Percentiles rank a stretch among this genome's conserved stretches.
Conservation (phyloP, 2,888 invertebrate species). For the Lepidochitona cinerea region DNA sequence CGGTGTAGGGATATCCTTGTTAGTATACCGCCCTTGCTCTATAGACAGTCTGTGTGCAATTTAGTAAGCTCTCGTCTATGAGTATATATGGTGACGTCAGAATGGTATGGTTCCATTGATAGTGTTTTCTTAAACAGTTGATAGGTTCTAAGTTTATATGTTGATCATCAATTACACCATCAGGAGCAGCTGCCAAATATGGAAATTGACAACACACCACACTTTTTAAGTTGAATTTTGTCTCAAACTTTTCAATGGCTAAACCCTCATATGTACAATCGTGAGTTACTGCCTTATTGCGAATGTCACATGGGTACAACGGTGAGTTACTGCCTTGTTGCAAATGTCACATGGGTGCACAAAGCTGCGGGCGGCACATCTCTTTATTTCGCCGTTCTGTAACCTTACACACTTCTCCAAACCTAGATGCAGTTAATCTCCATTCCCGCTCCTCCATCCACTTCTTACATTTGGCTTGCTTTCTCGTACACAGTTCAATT, state of each 20-base stretch:
- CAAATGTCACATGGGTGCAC: background rate
- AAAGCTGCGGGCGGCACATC: background rate
- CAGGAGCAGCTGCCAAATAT: background rate
- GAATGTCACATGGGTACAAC: background rate
- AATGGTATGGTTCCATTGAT: too few species aligned
- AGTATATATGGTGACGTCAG: too few species aligned
- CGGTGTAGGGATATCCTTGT: too few species aligned
- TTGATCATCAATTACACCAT: background rate
- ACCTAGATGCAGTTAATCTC: constrained; percentile 1
- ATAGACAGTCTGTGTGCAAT: too few species aligned
- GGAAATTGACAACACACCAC: background rate
- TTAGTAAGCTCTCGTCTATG: too few species aligned
- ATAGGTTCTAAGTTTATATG: too few species aligned
- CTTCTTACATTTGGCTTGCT: background rate
- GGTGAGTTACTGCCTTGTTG: background rate
- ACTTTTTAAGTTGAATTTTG: background rate
- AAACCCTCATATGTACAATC: background rate
- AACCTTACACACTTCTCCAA: background rate
- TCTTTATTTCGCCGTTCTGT: background rate
- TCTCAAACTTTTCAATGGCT: background rate
- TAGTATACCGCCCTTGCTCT: too few species aligned
- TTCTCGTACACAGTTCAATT: background rate
- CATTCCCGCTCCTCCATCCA: background rate
- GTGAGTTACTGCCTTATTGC: background rate
- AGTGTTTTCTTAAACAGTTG: too few species aligned